Conservation (phyloP, 2,888 invertebrate genomes). For the Spilosoma lubricipeda region DNA sequence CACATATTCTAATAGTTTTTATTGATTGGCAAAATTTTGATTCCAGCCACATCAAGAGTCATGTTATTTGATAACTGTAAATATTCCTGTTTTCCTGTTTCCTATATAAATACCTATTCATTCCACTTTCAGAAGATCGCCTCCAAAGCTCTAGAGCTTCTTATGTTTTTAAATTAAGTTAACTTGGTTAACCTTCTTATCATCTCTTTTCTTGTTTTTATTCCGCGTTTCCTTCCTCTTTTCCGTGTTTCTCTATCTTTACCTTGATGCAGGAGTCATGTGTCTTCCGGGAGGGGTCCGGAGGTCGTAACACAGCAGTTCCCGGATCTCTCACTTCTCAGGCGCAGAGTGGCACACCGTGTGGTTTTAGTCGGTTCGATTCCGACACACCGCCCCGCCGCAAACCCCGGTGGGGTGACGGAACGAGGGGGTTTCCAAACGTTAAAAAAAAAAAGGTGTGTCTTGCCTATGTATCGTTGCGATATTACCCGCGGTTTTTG, state of each 20-base stretch:
- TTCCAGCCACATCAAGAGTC: not conserved
- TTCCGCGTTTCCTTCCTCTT: not conserved
- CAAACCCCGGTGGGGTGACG: too few relatives aligned
- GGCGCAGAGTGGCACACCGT: too few relatives aligned
- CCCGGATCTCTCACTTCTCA: too few relatives aligned
- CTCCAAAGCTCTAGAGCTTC: not conserved
- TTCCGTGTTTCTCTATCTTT: not conserved
- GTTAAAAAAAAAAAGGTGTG: too few relatives aligned
- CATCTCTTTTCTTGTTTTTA: not conserved
- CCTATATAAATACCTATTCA: not conserved
- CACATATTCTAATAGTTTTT: conserved; percentile 32
- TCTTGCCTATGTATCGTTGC: too few relatives aligned
- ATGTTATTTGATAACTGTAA: not conserved
- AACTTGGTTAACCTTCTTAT: not conserved
- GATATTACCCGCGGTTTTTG: too few relatives aligned
- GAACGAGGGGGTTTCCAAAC: too few relatives aligned
- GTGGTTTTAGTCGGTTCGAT: too few relatives aligned
- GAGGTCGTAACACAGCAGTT: too few relatives aligned
- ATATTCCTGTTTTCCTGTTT: not conserved
- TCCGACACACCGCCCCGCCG: too few relatives aligned
- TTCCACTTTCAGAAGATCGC: not conserved
- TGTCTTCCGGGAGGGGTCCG: too few relatives aligned
- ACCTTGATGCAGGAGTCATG: not conserved
- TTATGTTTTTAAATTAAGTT: not conserved
- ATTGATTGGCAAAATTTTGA: not conserved